Evolutionary conservation across 2,113 vertebrate genomes (phyloP).

Genomic region (Beaufortia kweichowensis): DNA sequence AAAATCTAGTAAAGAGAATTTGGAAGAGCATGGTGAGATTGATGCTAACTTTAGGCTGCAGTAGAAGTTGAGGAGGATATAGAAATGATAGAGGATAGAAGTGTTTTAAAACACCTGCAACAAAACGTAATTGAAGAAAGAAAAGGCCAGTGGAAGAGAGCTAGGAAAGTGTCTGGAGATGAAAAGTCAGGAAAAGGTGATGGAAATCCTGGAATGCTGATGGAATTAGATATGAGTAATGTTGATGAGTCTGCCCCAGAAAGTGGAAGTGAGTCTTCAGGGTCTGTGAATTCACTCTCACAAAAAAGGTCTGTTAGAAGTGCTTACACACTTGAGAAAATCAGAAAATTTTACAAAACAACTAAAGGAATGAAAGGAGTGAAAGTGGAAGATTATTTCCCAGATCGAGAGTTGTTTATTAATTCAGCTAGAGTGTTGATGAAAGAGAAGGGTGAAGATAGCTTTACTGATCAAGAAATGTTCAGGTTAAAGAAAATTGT

Average conservation of each 20-base stretch:
- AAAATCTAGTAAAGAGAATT: too few species aligned
- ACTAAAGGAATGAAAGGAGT: too few species aligned
- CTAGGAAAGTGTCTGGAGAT: neutral
- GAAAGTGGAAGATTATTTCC: neutral
- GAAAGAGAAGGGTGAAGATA: too few species aligned
- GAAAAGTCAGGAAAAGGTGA: neutral
- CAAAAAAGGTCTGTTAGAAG: constrained; percentile 1
- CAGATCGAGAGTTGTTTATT: too few species aligned
- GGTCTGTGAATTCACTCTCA: too few species aligned
- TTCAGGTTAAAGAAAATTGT: too few species aligned
- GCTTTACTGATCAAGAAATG: too few species aligned
- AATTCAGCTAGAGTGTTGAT: too few species aligned
- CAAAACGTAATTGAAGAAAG: neutral
- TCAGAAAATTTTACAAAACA: neutral
- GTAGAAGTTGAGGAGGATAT: neutral
- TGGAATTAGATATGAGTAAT: neutral
- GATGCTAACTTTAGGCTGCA: neutral
- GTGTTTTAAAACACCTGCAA: neutral
- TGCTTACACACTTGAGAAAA: neutral
- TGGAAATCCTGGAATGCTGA: neutral
- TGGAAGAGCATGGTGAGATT: neutral
- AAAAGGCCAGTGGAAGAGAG: neutral
- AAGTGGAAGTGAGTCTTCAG: too few species aligned
- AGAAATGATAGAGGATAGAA: neutral
- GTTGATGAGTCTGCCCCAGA: neutral